phyloP scores from a whole-genome alignment of 2,113 vertebrate genomes.

The Clinocottus analis region DNA sequence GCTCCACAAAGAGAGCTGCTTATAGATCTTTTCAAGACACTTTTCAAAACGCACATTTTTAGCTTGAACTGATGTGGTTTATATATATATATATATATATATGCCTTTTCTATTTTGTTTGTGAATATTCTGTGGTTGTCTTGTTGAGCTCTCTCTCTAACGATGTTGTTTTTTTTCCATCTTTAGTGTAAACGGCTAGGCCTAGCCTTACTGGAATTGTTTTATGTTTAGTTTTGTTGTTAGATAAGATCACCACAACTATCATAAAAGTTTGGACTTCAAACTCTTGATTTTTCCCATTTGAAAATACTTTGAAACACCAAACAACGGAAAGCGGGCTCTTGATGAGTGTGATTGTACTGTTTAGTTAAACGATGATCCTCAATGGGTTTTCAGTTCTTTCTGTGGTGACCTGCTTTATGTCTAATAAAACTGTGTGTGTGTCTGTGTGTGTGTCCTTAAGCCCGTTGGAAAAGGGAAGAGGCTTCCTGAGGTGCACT shows the following conservation, averaged over 20 bases:
- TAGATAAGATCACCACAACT: neutral
- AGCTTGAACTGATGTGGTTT: neutral
- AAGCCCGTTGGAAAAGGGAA: constrained; percentile 92
- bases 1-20: constrained; percentile 21
- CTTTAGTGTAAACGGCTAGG: neutral
- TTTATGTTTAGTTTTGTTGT: neutral
- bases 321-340: neutral
- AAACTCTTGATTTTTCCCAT: neutral
- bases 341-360: neutral
- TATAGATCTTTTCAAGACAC: neutral
- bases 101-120: neutral
- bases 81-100: neutral
- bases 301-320: neutral
- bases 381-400: neutral
- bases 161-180: neutral
- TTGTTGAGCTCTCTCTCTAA: neutral
- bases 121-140: neutral
- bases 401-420: neutral
- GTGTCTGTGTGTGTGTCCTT: constrained; percentile 59
- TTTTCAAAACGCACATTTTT: constrained; percentile 4
- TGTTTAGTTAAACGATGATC: neutral
- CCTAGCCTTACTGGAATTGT: constrained; percentile 1
- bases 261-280: constrained; percentile 26
- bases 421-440: constrained; percentile 38
- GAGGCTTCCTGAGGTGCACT: constrained; percentile 96